Conservation (phyloP, 2,888 invertebrate species). For the Pammene aurita region DNA sequence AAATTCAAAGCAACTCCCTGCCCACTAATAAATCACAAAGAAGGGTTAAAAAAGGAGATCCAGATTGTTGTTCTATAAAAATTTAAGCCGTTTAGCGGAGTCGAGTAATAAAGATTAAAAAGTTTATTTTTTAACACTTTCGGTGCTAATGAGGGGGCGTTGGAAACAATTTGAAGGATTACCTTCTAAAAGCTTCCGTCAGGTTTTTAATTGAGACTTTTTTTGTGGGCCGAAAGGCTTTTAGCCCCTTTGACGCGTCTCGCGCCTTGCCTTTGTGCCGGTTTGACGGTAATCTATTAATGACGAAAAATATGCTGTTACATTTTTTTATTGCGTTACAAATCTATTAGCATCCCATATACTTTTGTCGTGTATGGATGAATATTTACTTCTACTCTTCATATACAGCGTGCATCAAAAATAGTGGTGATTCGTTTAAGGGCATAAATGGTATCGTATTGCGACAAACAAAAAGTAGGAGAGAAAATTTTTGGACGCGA, state of each 20-base stretch:
- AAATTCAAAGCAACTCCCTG: constrained; percentile 66
- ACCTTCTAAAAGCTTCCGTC: constrained; percentile 84
- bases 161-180: constrained; percentile 84
- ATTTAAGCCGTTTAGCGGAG: constrained; percentile 82
- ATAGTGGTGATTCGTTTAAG: too few species aligned
- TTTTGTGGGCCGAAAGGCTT: constrained; percentile 80
- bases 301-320: constrained; percentile 71
- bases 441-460: too few species aligned
- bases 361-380: not conserved
- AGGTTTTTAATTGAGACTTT: constrained; percentile 84
- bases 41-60: constrained; percentile 76
- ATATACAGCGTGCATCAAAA: too few species aligned
- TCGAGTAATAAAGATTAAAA: constrained; percentile 83
- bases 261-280: constrained; percentile 68
- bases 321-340: constrained; percentile 43
- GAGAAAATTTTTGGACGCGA: too few species aligned
- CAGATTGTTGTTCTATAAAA: constrained; percentile 78
- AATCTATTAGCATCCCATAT: constrained; percentile 30
- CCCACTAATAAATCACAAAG: constrained; percentile 73
- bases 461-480: too few species aligned
- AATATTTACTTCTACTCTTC: not conserved
- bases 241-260: constrained; percentile 76
- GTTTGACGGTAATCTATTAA: constrained; percentile 78
- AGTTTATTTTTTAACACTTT: constrained; percentile 84
- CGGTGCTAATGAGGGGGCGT: constrained; percentile 83